Conservation (phyloP, 2,797 vertebrate species). For the Philypnodon macrostomus region DNA sequence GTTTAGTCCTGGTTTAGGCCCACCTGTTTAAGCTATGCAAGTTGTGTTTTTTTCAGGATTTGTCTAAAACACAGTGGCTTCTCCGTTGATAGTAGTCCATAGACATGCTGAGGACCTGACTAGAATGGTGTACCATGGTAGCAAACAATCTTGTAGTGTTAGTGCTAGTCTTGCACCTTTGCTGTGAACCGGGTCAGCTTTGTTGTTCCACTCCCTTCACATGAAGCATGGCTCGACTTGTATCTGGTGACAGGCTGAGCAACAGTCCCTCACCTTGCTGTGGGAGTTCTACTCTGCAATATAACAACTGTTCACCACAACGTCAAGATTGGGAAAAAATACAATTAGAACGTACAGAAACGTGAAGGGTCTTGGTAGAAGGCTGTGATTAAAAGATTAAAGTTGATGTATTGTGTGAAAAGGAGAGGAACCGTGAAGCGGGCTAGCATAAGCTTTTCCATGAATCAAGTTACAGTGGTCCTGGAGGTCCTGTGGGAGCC, state of each 20-base stretch:
- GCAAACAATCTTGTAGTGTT: conserved; percentile 13
- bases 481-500: conserved; percentile 2
- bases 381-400: conserved; percentile 5
- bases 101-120: too few relatives aligned
- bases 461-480: conserved; percentile 1
- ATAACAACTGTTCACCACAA: conserved; percentile 9
- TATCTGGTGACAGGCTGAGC: conserved; percentile 22
- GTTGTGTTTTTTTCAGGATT: too few relatives aligned
- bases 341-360: conserved; percentile 15
- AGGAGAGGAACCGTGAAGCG: not conserved
- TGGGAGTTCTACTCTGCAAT: conserved; percentile 3
- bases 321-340: conserved; percentile 3
- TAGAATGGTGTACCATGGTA: conserved; percentile 9
- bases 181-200: conserved; percentile 9
- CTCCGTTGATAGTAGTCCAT: too few relatives aligned
- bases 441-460: conserved; percentile 1
- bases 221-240: conserved; percentile 16
- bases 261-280: conserved; percentile 3
- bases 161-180: conserved; percentile 11
- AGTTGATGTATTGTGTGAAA: not conserved
- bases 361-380: not conserved
- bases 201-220: conserved; percentile 25
- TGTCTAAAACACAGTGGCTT: too few relatives aligned
- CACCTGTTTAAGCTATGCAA: too few relatives aligned
- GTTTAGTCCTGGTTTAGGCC: too few relatives aligned